Evolutionary conservation across 2,888 invertebrate genomes (phyloP).

Genomic region (Agrotis exclamationis): DNA sequence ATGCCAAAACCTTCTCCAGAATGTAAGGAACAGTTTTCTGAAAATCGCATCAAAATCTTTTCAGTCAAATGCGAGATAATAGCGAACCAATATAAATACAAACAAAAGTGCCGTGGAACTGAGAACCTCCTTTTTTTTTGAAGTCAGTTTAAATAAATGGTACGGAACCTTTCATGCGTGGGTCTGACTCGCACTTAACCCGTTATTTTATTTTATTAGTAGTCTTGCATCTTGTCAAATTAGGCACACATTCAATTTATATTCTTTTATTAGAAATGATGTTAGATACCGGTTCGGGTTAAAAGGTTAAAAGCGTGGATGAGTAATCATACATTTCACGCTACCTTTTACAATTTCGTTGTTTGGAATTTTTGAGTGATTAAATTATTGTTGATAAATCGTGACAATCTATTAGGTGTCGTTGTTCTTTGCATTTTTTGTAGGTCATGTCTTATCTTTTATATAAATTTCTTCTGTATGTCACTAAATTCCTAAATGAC

Average conservation of each 20-base stretch:
- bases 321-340: conserved; percentile 38
- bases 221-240: conserved; percentile 16
- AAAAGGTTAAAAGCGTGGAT: conserved; percentile 39
- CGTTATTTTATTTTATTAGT: not conserved
- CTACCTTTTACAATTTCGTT: conserved; percentile 20
- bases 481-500: too few relatives aligned
- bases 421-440: not conserved
- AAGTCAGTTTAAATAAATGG: too few relatives aligned
- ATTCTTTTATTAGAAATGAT: conserved; percentile 23
- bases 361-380: not conserved
- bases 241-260: conserved; percentile 3
- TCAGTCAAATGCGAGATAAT: too few relatives aligned
- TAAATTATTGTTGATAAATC: conserved; percentile 18
- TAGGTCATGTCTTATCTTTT: not conserved
- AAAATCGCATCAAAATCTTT: too few relatives aligned
- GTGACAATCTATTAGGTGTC: not conserved
- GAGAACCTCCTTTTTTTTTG: too few relatives aligned
- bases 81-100: too few relatives aligned
- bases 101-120: too few relatives aligned
- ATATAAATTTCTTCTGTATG: too few relatives aligned
- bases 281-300: not conserved
- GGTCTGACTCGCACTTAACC: too few relatives aligned
- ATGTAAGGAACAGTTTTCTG: too few relatives aligned
- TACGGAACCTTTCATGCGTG: too few relatives aligned
- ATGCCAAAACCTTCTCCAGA: too few relatives aligned